phyloP scores from a whole-genome alignment of 2,888 invertebrate species.

The Rotaria macrura region DNA sequence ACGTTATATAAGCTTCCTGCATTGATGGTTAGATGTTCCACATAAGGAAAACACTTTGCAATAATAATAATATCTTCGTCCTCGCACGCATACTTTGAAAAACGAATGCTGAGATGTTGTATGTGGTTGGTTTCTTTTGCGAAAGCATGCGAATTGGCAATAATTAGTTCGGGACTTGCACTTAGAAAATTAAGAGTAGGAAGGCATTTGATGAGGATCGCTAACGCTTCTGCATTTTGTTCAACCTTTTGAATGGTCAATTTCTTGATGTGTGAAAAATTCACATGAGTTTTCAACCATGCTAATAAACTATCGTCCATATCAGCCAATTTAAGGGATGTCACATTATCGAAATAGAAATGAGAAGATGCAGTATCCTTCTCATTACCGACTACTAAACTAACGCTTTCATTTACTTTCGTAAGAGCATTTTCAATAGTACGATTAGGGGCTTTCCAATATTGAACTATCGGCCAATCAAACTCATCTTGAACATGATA shows the following conservation, averaged over 20 bases:
- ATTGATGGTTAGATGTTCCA: background rate
- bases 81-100: background rate
- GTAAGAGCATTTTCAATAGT: background rate
- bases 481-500: too few species aligned
- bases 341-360: background rate
- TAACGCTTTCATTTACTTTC: background rate
- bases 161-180: background rate
- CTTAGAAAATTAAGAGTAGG: too few species aligned
- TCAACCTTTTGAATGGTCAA: too few species aligned
- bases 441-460: background rate
- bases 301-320: background rate
- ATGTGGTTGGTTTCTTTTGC: background rate
- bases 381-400: background rate
- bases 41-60: background rate
- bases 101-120: background rate
- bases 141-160: background rate
- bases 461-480: background rate
- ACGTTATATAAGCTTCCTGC: background rate
- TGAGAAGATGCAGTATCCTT: background rate
- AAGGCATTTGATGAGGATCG: too few species aligned
- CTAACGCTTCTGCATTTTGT: too few species aligned
- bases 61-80: background rate
- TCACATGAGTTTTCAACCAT: background rate
- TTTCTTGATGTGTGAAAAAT: background rate
- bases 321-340: background rate